phyloP scores from a whole-genome alignment of 2,113 vertebrate species.

The Oreamnos americanus region DNA sequence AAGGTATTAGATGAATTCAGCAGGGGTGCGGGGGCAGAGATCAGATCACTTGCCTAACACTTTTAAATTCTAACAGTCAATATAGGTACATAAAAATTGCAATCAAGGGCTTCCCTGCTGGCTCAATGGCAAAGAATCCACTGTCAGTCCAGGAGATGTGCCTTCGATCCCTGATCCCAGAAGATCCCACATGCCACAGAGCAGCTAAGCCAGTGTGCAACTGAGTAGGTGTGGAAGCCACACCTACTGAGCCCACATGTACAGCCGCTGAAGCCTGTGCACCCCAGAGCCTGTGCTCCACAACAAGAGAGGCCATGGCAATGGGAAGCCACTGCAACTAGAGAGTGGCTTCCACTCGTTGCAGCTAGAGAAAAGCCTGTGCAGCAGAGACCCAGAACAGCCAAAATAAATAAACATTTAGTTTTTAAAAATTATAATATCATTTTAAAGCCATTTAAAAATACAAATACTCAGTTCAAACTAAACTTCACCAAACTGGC shows the following conservation, averaged over 20 bases:
- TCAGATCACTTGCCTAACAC: not conserved
- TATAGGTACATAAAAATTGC: not conserved
- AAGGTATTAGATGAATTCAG: not conserved
- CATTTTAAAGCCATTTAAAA: not conserved
- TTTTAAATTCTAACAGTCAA: not conserved
- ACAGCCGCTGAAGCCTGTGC: not conserved
- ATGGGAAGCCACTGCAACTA: not conserved
- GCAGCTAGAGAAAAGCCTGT: not conserved
- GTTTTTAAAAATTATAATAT: not conserved
- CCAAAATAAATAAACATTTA: not conserved
- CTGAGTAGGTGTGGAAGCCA: not conserved
- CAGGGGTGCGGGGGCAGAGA: not conserved
- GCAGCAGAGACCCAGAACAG: not conserved
- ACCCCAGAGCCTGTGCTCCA: not conserved
- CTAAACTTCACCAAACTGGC: not conserved
- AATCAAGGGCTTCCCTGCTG: not conserved
- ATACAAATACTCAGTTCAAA: not conserved
- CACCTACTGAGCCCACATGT: not conserved
- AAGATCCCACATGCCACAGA: not conserved
- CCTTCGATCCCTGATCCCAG: fast-evolving
- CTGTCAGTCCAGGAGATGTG: not conserved
- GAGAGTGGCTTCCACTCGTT: fast-evolving
- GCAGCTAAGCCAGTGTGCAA: not conserved
- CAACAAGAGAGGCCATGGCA: not conserved
- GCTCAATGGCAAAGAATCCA: not conserved